A percentile compares a stretch with the other conserved stretches of the same genome.
Evolutionary conservation across 1,140 invertebrate genomes (phyloP).

Genomic region (Drosophila eugracilis): DNA sequence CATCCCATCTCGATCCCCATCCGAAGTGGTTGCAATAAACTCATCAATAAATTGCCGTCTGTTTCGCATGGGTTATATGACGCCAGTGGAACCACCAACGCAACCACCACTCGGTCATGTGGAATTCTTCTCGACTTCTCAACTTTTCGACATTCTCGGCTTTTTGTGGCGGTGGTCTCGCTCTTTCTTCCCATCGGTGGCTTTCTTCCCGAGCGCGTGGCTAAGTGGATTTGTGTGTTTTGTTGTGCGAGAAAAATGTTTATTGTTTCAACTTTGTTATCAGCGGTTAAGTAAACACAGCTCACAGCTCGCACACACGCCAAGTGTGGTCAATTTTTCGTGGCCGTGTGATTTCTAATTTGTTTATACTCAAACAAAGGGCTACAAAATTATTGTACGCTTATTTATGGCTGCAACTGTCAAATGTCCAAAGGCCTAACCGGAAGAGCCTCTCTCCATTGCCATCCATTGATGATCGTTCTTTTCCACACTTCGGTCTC

Average conservation of each 20-base stretch:
- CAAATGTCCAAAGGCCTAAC: constrained; percentile 52
- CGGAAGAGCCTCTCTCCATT: constrained; percentile 59
- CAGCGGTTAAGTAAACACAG: constrained; percentile 77
- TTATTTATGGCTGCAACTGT: constrained; percentile 75
- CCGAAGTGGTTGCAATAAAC: constrained; percentile 81
- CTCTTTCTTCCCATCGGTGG: constrained; percentile 29
- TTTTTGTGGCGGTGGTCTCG: constrained; percentile 21
- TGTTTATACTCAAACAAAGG: constrained; percentile 68
- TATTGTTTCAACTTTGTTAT: constrained; percentile 85
- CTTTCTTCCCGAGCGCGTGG: constrained; percentile 69
- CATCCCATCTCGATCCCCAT: not conserved
- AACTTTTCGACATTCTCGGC: constrained; percentile 11
- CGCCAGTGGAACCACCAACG: constrained; percentile 47
- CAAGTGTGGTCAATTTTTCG: constrained; percentile 53
- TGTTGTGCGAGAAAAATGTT: constrained; percentile 84
- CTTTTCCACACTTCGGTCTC: constrained; percentile 6
- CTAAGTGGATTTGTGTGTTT: constrained; percentile 85
- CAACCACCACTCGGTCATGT: constrained; percentile 46
- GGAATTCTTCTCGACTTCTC: constrained; percentile 26
- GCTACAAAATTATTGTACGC: constrained; percentile 69
- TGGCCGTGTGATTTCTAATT: constrained; percentile 80
- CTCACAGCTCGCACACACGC: constrained; percentile 8
- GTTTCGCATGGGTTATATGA: constrained; percentile 60
- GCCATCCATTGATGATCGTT: constrained; percentile 38
- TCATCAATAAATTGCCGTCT: constrained; percentile 85